A percentile compares a stretch with the other conserved stretches of the same genome.
phyloP scores from a whole-genome alignment of 1,140 invertebrate genomes.

The Drosophila prosaltans region DNA sequence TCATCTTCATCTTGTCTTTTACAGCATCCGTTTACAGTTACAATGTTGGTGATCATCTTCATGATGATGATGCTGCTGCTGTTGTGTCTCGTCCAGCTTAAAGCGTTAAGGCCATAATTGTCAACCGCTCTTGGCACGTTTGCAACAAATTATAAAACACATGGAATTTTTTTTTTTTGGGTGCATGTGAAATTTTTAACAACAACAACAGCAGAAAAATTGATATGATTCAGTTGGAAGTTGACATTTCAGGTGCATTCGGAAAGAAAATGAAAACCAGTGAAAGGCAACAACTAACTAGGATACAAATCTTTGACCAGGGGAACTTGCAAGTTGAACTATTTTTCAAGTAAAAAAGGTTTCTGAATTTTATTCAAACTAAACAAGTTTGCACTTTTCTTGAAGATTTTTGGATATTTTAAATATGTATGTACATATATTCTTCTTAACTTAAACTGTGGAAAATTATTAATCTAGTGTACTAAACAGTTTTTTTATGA shows the following conservation, averaged over 20 bases:
- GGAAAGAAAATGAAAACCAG: background rate
- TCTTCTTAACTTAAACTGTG: no score
- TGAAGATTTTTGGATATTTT: no score
- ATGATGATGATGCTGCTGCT: conserved; percentile 49
- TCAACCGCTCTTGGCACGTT: conserved; percentile 69
- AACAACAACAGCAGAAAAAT: conserved; percentile 4
- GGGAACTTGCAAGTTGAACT: no score
- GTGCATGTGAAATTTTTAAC: conserved; percentile 19
- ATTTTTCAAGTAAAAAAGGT: no score
- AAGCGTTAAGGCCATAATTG: conserved; percentile 65
- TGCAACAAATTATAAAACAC: conserved; percentile 73
- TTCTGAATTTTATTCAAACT: no score
- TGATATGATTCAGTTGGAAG: conserved; percentile 20
- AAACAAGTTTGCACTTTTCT: no score
- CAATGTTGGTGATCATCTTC: conserved; percentile 10
- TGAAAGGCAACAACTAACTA: background rate
- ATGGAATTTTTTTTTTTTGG: conserved; percentile 18
- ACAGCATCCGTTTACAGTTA: conserved; percentile 49
- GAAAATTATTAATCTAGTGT: no score
- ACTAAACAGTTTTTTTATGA: no score
- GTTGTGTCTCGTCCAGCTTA: conserved; percentile 37
- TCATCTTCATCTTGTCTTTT: conserved; percentile 46
- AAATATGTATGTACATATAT: no score
- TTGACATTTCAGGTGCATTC: conserved; percentile 17
- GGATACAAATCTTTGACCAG: no score